Conservation (phyloP, 2,113 vertebrate genomes). For the Calyptommatus sinebrachiatus region DNA sequence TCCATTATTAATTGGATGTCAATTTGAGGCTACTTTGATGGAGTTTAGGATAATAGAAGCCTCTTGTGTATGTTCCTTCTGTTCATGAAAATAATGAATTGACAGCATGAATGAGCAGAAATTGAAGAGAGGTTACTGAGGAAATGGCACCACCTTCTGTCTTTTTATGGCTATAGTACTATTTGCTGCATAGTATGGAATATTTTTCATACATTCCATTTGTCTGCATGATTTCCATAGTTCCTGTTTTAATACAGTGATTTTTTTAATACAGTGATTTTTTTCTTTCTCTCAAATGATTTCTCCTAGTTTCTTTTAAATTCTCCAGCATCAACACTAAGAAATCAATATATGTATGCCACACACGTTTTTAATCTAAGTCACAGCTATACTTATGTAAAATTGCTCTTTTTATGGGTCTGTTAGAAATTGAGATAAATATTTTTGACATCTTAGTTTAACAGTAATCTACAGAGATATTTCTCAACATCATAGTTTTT, state of each 20-base stretch:
- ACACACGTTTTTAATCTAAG: too few relatives aligned
- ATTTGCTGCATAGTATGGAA: neutral
- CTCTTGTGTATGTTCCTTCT: neutral
- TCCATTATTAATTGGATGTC: slow-evolving; percentile 4
- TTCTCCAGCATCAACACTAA: neutral
- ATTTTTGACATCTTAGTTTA: too few relatives aligned
- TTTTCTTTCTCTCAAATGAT: too few relatives aligned
- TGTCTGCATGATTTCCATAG: neutral
- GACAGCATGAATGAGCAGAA: neutral
- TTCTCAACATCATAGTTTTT: too few relatives aligned
- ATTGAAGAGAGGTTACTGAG: neutral
- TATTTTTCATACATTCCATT: neutral
- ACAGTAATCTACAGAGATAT: too few relatives aligned
- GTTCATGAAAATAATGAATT: neutral
- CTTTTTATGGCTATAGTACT: neutral
- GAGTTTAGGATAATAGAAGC: neutral
- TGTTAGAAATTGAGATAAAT: too few relatives aligned
- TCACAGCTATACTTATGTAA: too few relatives aligned
- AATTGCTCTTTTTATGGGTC: neutral
- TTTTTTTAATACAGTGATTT: neutral
- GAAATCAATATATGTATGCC: too few relatives aligned
- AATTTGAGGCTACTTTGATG: neutral
- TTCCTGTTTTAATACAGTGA: neutral
- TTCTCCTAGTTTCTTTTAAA: neutral
- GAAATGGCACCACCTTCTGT: slow-evolving; percentile 39